A percentile compares a stretch with the other conserved stretches of the same genome.
phyloP scores from a whole-genome alignment of 2,888 invertebrate genomes.

The Eupithecia centaureata region DNA sequence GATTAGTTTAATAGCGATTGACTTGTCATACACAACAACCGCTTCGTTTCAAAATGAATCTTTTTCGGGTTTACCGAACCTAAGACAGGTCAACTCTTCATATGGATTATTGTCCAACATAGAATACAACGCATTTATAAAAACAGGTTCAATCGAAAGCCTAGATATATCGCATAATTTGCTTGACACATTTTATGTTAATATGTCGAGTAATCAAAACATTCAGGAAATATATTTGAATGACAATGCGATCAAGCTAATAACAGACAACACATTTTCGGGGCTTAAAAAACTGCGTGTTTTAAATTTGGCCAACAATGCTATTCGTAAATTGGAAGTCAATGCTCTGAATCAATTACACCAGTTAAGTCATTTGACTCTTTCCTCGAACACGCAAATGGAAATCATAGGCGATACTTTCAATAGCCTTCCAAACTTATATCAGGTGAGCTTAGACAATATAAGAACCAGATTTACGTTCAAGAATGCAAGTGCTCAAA shows the following conservation, averaged over 20 bases:
- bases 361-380: slow-evolving; percentile 33
- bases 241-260: slow-evolving; percentile 36
- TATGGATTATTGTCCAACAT: slow-evolving; percentile 38
- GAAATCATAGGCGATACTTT: slow-evolving; percentile 36
- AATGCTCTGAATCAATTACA: slow-evolving; percentile 28
- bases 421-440: slow-evolving; percentile 34
- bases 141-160: slow-evolving; percentile 34
- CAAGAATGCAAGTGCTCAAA: slow-evolving; percentile 27
- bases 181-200: slow-evolving; percentile 38
- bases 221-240: slow-evolving; percentile 41
- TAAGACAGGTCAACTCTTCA: slow-evolving; percentile 37
- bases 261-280: slow-evolving; percentile 37
- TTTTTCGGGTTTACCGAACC: slow-evolving; percentile 32
- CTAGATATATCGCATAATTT: slow-evolving; percentile 42
- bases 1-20: slow-evolving; percentile 28
- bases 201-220: slow-evolving; percentile 35
- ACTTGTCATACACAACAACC: slow-evolving; percentile 32
- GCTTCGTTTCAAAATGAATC: slow-evolving; percentile 33
- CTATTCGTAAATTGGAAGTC: slow-evolving; percentile 34
- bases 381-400: slow-evolving; percentile 39
- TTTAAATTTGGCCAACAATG: slow-evolving; percentile 40
- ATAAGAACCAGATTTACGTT: slow-evolving; percentile 37
- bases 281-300: slow-evolving; percentile 32
- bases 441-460: slow-evolving; percentile 34
- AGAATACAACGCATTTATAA: slow-evolving; percentile 37